Conservation (phyloP, 2,797 vertebrate species). For the Manis pentadactyla region DNA sequence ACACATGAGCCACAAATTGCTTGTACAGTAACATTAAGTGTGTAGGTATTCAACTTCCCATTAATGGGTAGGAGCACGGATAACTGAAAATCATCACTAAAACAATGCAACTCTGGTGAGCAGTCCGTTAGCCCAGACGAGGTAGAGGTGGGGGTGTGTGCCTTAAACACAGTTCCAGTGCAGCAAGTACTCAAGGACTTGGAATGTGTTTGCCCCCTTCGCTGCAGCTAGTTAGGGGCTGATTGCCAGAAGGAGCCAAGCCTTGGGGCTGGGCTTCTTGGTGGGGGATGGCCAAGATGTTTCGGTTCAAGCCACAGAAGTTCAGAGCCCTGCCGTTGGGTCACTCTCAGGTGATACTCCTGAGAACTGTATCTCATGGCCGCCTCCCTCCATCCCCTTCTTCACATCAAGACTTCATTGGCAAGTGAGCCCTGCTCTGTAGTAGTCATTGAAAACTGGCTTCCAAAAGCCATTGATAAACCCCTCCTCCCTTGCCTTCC, state of each 20-base stretch:
- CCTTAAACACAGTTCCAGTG: not conserved
- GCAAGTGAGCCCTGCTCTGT: not conserved
- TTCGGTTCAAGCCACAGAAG: slow-evolving; percentile 22
- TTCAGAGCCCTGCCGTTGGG: not conserved
- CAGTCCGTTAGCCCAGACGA: not conserved
- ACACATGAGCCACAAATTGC: not conserved
- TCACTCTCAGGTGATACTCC: not conserved
- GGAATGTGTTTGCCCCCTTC: slow-evolving; percentile 48
- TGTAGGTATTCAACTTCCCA: not conserved
- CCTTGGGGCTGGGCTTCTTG: not conserved
- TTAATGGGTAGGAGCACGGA: not conserved
- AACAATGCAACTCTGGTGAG: not conserved
- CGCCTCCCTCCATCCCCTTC: not conserved
- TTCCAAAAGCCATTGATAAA: not conserved
- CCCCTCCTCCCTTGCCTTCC: not conserved
- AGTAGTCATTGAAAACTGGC: not conserved
- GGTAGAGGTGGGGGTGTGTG: not conserved
- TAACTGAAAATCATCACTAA: not conserved
- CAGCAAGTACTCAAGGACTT: not conserved
- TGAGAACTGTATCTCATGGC: not conserved
- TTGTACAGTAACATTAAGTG: not conserved
- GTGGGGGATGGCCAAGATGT: not conserved
- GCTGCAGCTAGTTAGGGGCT: slow-evolving; percentile 6
- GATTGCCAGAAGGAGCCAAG: slow-evolving; percentile 28
- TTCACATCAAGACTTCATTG: not conserved